Percentiles rank a stretch among this genome's conserved stretches.
Evolutionary conservation across 2,113 vertebrate species (phyloP).

Genomic region (Gyps fulvus): DNA sequence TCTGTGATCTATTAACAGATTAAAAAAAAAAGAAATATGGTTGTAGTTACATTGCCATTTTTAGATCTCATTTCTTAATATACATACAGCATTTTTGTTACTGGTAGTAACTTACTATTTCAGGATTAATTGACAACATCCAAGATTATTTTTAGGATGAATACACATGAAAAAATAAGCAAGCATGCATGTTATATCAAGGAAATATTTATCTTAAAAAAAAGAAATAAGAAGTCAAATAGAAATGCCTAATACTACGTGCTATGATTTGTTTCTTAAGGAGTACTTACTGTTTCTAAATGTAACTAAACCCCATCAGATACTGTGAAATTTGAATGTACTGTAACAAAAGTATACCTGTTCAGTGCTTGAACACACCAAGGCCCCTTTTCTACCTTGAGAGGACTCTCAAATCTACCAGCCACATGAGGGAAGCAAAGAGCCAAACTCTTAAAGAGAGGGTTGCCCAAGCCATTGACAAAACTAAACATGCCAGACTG

Average conservation of each 20-base stretch:
- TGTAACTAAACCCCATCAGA: not conserved
- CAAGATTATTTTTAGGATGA: not conserved
- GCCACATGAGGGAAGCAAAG: not conserved
- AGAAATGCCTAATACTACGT: not conserved
- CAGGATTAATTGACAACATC: not conserved
- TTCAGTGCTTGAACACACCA: fast-evolving
- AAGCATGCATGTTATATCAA: not conserved
- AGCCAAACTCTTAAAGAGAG: not conserved
- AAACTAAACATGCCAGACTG: fast-evolving
- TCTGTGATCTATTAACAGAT: not conserved
- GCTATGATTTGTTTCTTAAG: not conserved
- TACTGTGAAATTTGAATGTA: fast-evolving
- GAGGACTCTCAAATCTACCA: not conserved
- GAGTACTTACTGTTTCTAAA: not conserved
- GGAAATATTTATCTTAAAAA: not conserved
- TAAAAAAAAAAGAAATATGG: not conserved
- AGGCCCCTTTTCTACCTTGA: too few species aligned
- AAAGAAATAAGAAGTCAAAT: not conserved
- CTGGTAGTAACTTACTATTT: not conserved
- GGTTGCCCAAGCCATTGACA: fast-evolving
- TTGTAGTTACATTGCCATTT: not conserved
- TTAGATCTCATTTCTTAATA: not conserved
- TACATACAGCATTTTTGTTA: not conserved
- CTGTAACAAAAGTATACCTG: not conserved
- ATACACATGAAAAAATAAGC: not conserved